A percentile compares a stretch with the other conserved stretches of the same genome.
phyloP scores from a whole-genome alignment of 2,888 invertebrate genomes.

The Brenthis hecate region DNA sequence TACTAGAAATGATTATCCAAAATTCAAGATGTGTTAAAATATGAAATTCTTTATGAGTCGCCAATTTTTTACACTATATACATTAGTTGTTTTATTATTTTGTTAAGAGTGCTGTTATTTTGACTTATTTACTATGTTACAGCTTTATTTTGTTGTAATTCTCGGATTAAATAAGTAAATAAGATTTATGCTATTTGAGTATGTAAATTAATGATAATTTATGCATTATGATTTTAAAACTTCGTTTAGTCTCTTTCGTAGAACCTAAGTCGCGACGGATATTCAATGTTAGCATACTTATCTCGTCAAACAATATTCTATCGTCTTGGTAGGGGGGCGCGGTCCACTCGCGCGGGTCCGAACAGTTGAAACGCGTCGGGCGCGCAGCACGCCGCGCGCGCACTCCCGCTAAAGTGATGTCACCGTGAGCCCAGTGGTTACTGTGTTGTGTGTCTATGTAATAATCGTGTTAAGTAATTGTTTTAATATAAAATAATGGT shows the following conservation, averaged over 20 bases:
- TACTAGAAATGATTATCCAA: no score
- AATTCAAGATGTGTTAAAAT: no score
- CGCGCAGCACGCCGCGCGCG: constrained; percentile 65
- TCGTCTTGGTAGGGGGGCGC: constrained; percentile 56
- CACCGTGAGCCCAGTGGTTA: constrained; percentile 59
- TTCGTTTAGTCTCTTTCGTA: not conserved
- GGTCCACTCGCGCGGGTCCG: constrained; percentile 40
- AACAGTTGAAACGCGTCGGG: constrained; percentile 66
- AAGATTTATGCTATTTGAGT: not conserved
- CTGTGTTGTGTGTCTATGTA: constrained; percentile 52
- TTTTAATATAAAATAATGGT: constrained; percentile 60
- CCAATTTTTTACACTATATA: no score
- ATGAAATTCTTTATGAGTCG: no score
- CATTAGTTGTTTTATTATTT: no score
- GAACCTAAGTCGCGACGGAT: constrained; percentile 44
- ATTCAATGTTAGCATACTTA: constrained; percentile 54
- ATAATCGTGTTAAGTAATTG: constrained; percentile 10
- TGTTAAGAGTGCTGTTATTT: no score
- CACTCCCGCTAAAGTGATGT: constrained; percentile 65
- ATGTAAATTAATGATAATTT: not conserved
- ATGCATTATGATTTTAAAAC: no score
- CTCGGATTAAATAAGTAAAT: no score
- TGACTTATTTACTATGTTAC: no score
- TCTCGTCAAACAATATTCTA: constrained; percentile 52
- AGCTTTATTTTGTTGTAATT: no score